These are phyloP conservation scores for Armadillidium nasatum DNA, from an alignment of 1,140 invertebrate genomes.

Conservation along the genomic window DNA sequence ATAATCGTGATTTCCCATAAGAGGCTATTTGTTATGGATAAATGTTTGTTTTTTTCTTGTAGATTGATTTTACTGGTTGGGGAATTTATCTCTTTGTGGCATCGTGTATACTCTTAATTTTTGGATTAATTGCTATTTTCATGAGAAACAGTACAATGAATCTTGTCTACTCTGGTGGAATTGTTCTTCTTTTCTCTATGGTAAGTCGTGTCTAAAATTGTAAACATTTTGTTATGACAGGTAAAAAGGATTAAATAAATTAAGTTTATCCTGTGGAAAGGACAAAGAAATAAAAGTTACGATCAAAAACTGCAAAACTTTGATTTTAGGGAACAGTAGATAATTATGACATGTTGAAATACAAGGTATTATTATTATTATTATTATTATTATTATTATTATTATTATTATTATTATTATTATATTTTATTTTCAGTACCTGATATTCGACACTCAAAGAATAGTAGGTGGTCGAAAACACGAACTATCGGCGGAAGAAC, in stretches of 20 bases:
- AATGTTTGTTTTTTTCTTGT: slow-evolving; percentile 40
- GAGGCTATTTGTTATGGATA: too few relatives aligned
- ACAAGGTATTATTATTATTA: too few relatives aligned
- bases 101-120: slow-evolving; percentile 53
- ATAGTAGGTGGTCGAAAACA: slow-evolving; percentile 62
- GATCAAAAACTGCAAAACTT: too few relatives aligned
- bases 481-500: slow-evolving; percentile 61
- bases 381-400: too few relatives aligned
- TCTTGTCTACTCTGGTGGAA: slow-evolving; percentile 53
- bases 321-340: too few relatives aligned
- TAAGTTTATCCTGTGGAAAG: too few relatives aligned
- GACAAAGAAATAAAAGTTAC: too few relatives aligned
- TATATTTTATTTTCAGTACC: slow-evolving; percentile 52
- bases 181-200: slow-evolving; percentile 53
- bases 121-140: slow-evolving; percentile 52
- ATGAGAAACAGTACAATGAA: slow-evolving; percentile 47
- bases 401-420: not conserved
- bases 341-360: too few relatives aligned
- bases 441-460: slow-evolving; percentile 64
- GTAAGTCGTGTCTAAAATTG: slow-evolving; percentile 47
- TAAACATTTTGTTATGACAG: too few relatives aligned
- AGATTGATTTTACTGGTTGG: slow-evolving; percentile 60
- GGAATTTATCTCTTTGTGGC: slow-evolving; percentile 54
- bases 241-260: too few relatives aligned
- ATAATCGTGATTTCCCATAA: too few relatives aligned